Evolutionary conservation across 2,797 vertebrate genomes (phyloP), one percentile per base, ranked within the genome.

Genomic region (Alcedo quadribrachys): DNA sequence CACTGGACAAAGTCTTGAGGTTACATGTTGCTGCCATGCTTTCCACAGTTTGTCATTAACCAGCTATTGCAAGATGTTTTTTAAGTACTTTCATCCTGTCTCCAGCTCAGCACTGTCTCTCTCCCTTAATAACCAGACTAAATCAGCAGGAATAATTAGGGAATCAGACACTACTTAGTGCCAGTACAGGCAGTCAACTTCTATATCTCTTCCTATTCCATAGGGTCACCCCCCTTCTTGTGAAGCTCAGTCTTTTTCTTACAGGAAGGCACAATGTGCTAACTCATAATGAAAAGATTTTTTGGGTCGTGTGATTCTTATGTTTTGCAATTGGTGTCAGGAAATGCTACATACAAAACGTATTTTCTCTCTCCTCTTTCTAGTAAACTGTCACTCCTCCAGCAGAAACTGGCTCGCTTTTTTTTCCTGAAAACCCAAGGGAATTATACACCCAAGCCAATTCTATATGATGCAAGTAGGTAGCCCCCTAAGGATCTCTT

Each of bases 31-130:
- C 87, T 83, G 86, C 76, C 12, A 4, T 53, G 79, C 86, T 87
- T 90, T 90, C 84, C 57, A 70, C 84, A 83, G 93, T 95, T 96
- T 81, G 84, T 90, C 94, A 95, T 96, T 94, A 96, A 95, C 93
- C 93, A 94, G 92, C 92, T 90, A 90, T 81, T 92, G 95, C 94
- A 96, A 93, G 94, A 94, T 94, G 85, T 24, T 88, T 92, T 91
- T 69, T 93, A 93, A 96, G 84, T 74, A 92, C 90, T 84, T 96
- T 83, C 90, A 85, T 90, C 84, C 92, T 58, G 62, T 61, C 90
- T 94, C 92, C 80, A 85, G 90, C 88, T 90, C 95, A 92, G 79
- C 40, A 10, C 81, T 90, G 81, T 87, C 81, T 94, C 88, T 71
- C 84, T 92, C 46, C 55, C 81, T 92, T 94, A 94, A 95, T 93